phyloP scores from a whole-genome alignment of 2,797 vertebrate genomes.

The Leptoclinus maculatus region DNA sequence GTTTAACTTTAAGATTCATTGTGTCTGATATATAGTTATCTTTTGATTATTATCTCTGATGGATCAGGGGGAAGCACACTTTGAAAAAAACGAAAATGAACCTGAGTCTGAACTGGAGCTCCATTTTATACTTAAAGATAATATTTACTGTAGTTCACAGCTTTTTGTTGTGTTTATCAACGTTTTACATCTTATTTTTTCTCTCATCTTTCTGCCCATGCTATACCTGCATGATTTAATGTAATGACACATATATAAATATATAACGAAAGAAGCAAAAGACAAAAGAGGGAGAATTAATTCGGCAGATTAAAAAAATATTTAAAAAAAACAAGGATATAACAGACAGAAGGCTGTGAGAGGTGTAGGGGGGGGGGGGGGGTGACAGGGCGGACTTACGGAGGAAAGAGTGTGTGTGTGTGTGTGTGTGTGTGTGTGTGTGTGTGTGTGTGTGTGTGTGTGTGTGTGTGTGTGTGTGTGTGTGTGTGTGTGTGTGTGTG shows the following conservation, averaged over 20 bases:
- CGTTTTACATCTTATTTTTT: not conserved
- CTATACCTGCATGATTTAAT: not conserved
- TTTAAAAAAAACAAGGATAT: not conserved
- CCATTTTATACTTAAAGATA: not conserved
- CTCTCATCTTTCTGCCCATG: not conserved
- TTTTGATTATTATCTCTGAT: not conserved
- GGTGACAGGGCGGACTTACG: not conserved
- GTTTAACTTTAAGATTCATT: not conserved
- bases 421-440: not conserved
- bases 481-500: not conserved
- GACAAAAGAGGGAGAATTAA: not conserved
- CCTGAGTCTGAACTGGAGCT: not conserved
- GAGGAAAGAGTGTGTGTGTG: not conserved
- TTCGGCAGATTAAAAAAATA: constrained; percentile 19
- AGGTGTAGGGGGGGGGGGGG: constrained; percentile 16
- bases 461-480: not conserved
- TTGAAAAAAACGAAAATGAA: not conserved
- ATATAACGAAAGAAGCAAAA: not conserved
- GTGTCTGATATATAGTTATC: not conserved
- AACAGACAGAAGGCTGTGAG: not conserved
- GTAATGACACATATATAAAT: not conserved
- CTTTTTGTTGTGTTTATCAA: constrained; percentile 5
- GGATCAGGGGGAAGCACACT: not conserved
- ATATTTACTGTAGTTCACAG: not conserved
- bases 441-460: not conserved